These are phyloP conservation scores for Coboldia fuscipes DNA, from an alignment of 1,140 invertebrate species.

Conservation along the genomic window DNA sequence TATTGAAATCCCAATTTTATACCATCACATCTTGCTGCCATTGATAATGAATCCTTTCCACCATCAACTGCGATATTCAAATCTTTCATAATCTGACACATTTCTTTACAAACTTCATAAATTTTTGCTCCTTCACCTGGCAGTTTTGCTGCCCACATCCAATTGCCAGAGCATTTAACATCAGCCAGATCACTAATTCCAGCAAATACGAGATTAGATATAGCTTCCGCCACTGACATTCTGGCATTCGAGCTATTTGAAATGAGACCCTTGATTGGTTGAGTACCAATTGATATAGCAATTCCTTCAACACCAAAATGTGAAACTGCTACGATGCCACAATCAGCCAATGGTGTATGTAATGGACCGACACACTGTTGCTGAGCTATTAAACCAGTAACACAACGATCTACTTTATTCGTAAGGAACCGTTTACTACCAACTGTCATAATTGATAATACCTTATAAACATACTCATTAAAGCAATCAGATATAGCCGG, in stretches of 20 bases:
- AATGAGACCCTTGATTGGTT: conserved; percentile 83
- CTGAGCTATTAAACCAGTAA: conserved; percentile 87
- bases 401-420: conserved; percentile 88
- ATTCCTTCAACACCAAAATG: conserved; percentile 51
- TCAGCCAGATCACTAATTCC: conserved; percentile 63
- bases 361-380: conserved; percentile 94
- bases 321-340: conserved; percentile 76
- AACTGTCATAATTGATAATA: conserved; percentile 75
- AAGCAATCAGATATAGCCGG: conserved; percentile 29
- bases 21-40: conserved; percentile 68
- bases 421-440: conserved; percentile 90
- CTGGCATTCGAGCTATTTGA: conserved; percentile 63
- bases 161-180: conserved; percentile 93
- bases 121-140: conserved; percentile 74
- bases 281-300: conserved; percentile 88
- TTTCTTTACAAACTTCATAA: conserved; percentile 67
- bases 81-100: conserved; percentile 68
- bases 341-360: conserved; percentile 87
- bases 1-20: too few species aligned
- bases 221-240: conserved; percentile 81
- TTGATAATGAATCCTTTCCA: conserved; percentile 94
- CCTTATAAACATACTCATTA: conserved; percentile 46
- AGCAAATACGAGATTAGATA: conserved; percentile 94
- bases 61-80: conserved; percentile 89
- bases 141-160: conserved; percentile 98